Percentiles rank a stretch among this genome's conserved stretches.
phyloP scores from a whole-genome alignment of 2,888 invertebrate species.

The Catocala sponsa region DNA sequence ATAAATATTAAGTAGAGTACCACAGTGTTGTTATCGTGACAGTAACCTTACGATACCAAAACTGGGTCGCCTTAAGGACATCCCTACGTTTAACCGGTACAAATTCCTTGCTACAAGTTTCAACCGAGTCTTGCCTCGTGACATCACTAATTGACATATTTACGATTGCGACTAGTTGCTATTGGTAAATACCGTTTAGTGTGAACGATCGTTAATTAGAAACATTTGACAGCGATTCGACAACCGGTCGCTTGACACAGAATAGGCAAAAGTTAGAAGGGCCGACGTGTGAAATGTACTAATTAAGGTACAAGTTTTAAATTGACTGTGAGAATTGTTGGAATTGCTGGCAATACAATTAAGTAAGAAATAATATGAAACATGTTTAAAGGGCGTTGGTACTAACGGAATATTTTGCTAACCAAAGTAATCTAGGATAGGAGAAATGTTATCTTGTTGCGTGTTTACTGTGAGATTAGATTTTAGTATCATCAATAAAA shows the following conservation, averaged over 20 bases:
- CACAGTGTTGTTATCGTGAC: too few species aligned
- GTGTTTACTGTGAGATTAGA: constrained; percentile 13
- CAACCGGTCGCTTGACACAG: constrained; percentile 28
- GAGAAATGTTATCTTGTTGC: neutral
- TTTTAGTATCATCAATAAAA: constrained; percentile 6
- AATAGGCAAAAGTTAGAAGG: constrained; percentile 21
- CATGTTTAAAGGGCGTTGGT: too few species aligned
- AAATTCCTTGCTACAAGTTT: constrained; percentile 38
- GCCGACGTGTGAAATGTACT: constrained; percentile 41
- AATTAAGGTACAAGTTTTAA: constrained; percentile 42
- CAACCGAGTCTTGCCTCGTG: constrained; percentile 31
- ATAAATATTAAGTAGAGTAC: too few species aligned
- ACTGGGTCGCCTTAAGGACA: constrained; percentile 16
- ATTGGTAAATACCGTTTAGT: constrained; percentile 46
- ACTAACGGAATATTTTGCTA: neutral
- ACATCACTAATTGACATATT: constrained; percentile 49
- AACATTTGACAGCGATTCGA: constrained; percentile 45
- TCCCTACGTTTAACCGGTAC: constrained; percentile 49
- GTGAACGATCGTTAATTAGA: constrained; percentile 48
- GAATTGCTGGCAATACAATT: neutral
- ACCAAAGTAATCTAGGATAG: constrained; percentile 2
- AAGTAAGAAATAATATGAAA: too few species aligned
- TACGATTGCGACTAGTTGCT: constrained; percentile 31
- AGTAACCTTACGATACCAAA: neutral
- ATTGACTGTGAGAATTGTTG: constrained; percentile 40